These are phyloP conservation scores for Heliconius sara DNA, from an alignment of 2,888 invertebrate species.

Conservation along the genomic window DNA sequence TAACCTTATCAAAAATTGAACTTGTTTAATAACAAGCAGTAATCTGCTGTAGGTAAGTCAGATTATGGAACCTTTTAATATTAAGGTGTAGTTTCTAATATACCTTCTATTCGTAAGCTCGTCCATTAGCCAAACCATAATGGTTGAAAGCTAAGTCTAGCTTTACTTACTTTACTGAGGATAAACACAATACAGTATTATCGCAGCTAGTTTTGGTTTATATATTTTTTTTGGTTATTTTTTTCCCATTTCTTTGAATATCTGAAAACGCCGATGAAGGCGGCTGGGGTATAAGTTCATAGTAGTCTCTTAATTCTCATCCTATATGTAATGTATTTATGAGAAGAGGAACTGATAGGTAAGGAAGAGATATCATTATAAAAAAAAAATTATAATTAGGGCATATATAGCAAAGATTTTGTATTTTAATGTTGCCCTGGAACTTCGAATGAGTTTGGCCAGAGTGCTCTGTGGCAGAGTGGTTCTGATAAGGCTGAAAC, in stretches of 20 bases:
- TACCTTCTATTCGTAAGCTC: neutral
- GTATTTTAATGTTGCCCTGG: too few species aligned
- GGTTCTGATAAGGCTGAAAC: too few species aligned
- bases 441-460: too few species aligned
- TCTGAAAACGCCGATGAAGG: too few species aligned
- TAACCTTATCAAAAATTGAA: neutral
- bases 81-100: neutral
- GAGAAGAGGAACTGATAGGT: too few species aligned
- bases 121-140: slow-evolving; percentile 20
- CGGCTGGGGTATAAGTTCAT: too few species aligned
- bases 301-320: too few species aligned
- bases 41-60: neutral
- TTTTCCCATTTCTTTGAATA: neutral
- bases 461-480: too few species aligned
- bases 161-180: neutral
- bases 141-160: slow-evolving; percentile 10
- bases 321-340: too few species aligned
- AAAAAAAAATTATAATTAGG: too few species aligned
- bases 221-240: neutral
- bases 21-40: neutral
- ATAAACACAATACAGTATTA: neutral
- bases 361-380: too few species aligned
- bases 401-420: too few species aligned
- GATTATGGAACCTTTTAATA: slow-evolving; percentile 1
- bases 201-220: neutral